Evolutionary conservation across 2,797 vertebrate species (phyloP).

Genomic region (Dendrocincla fuliginosa): DNA sequence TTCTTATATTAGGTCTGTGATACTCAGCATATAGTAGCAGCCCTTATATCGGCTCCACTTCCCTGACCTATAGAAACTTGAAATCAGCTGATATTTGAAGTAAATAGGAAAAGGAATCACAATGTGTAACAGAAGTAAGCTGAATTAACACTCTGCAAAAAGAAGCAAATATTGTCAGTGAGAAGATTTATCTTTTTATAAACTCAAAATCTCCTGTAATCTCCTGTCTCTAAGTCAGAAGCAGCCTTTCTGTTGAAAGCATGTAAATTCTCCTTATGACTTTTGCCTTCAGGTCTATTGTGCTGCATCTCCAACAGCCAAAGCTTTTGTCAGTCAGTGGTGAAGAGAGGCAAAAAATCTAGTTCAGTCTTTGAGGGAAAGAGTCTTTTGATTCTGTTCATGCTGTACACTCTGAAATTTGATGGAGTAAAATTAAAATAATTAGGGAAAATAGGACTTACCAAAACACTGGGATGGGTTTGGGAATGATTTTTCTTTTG

Average conservation of each 20-base stretch:
- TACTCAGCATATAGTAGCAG: neutral
- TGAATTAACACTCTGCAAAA: conserved; percentile 21
- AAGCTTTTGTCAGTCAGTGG: conserved; percentile 12
- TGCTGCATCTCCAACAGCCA: conserved; percentile 19
- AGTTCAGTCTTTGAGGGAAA: neutral
- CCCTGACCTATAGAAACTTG: neutral
- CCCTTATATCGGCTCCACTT: neutral
- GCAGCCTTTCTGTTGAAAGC: neutral
- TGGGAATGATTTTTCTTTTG: neutral
- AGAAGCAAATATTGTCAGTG: neutral
- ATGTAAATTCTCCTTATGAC: conserved; percentile 30
- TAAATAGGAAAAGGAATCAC: conserved; percentile 40
- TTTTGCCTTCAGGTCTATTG: conserved; percentile 53
- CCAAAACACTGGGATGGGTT: neutral
- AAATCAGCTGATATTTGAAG: conserved; percentile 44
- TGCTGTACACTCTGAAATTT: neutral
- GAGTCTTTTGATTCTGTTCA: neutral
- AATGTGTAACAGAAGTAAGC: neutral
- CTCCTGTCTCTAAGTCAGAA: conserved; percentile 44
- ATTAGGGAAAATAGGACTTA: neutral
- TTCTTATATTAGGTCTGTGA: neutral
- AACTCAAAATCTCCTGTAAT: conserved; percentile 50
- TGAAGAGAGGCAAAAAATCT: neutral
- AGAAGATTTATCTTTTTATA: conserved; percentile 15
- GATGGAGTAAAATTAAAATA: conserved; percentile 23